A percentile compares a stretch with the other conserved stretches of the same genome.
Conservation (phyloP, 2,888 invertebrate genomes). For the Lumbricus terrestris region DNA sequence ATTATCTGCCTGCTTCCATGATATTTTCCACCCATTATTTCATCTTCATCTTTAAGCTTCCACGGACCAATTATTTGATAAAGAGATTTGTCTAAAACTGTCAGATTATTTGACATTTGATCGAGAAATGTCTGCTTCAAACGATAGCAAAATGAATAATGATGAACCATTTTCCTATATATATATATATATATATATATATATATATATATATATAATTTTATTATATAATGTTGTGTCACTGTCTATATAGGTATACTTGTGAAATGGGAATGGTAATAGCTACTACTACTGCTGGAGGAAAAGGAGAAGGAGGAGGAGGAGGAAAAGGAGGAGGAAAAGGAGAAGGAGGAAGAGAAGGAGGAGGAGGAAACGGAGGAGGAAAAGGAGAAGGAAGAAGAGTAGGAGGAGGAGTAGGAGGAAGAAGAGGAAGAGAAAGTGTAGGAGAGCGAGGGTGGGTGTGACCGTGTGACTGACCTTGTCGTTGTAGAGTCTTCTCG, state of each 20-base stretch:
- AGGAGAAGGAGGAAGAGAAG: not conserved
- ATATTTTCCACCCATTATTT: not conserved
- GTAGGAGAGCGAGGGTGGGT: not conserved
- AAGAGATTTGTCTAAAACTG: not conserved
- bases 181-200: too few relatives aligned
- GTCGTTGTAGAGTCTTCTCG: constrained; percentile 92
- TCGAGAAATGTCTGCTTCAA: not conserved
- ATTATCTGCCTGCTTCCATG: too few relatives aligned
- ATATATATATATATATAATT: too few relatives aligned
- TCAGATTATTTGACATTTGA: not conserved
- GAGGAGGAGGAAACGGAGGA: too few relatives aligned
- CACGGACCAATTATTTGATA: not conserved
- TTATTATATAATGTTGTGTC: not conserved
- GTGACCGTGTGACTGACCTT: constrained; percentile 77
- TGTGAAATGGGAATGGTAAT: not conserved
- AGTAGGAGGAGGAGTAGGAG: too few relatives aligned
- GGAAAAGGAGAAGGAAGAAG: too few relatives aligned
- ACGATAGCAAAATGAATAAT: not conserved
- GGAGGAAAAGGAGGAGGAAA: too few relatives aligned
- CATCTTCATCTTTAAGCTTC: not conserved
- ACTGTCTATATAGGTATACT: too few relatives aligned
- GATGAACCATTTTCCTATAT: too few relatives aligned
- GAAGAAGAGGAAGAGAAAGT: not conserved
- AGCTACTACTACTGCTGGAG: too few relatives aligned
- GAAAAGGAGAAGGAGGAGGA: too few relatives aligned